Conservation (phyloP, 2,888 invertebrate species). For the Folsomia manolachei region DNA sequence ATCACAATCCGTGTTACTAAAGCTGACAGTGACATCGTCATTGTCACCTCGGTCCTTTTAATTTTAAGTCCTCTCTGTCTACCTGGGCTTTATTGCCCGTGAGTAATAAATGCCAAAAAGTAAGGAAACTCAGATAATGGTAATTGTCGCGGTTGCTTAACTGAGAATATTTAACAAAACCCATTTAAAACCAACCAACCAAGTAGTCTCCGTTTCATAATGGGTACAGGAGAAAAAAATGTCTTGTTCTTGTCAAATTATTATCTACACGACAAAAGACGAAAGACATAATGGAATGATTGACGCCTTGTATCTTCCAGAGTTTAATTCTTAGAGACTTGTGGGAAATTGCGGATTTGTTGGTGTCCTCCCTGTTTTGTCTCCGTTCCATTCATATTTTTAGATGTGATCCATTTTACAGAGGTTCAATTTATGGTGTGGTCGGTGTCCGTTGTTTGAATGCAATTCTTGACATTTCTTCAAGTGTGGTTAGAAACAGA, state of each 20-base stretch:
- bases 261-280: neutral
- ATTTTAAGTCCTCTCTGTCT: neutral
- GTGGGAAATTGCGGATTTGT: neutral
- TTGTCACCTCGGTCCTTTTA: neutral
- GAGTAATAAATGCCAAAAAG: neutral
- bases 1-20: conserved; percentile 9
- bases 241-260: neutral
- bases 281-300: neutral
- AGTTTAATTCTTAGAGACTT: neutral
- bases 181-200: neutral
- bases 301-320: neutral
- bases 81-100: neutral
- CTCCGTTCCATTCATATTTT: neutral
- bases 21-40: neutral
- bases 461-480: conserved; percentile 1
- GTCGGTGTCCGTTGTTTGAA: neutral
- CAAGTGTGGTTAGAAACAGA: conserved; percentile 10
- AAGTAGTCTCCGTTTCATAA: neutral
- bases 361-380: neutral
- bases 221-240: neutral
- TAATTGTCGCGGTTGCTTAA: neutral
- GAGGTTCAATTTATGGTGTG: no score
- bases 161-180: neutral
- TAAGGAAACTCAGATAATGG: no score
- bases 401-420: neutral